phyloP scores from a whole-genome alignment of 2,888 invertebrate genomes.

The Conops quadrifasciatus region DNA sequence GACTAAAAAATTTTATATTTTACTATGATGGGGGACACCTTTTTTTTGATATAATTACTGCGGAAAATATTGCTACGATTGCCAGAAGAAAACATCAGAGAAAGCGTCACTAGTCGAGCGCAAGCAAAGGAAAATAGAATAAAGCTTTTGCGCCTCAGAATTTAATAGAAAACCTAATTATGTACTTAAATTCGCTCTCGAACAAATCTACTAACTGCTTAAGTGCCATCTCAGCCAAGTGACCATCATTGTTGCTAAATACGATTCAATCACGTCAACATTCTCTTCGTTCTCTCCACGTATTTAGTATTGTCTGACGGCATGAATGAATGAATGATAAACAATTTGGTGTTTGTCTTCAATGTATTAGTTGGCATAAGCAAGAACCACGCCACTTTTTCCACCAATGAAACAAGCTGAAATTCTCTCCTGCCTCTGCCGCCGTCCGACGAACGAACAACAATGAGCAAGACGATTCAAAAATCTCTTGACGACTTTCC shows the following conservation, averaged over 20 bases:
- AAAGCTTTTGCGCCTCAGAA: conserved; percentile 19
- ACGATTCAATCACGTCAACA: not conserved
- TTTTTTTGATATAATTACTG: too few relatives aligned
- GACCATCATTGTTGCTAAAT: not conserved
- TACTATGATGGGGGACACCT: too few relatives aligned
- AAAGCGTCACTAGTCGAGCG: not conserved
- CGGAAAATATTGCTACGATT: too few relatives aligned
- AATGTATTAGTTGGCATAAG: conserved; percentile 22
- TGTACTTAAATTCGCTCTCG: not conserved
- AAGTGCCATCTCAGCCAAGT: not conserved
- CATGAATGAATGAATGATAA: conserved; percentile 23
- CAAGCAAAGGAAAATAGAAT: not conserved
- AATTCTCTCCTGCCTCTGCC: conserved; percentile 29
- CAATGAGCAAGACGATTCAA: too few relatives aligned
- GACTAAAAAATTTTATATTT: too few relatives aligned
- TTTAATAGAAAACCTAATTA: not conserved
- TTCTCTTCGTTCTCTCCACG: not conserved
- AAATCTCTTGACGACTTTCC: conserved; percentile 24
- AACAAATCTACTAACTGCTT: not conserved
- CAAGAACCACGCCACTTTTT: conserved; percentile 51
- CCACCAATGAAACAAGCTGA: conserved; percentile 49
- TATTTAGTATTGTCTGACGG: conserved; percentile 2
- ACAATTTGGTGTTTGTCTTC: not conserved
- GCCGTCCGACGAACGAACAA: not conserved
- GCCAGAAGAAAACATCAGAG: not conserved